phyloP scores from a whole-genome alignment of 2,888 invertebrate genomes.

The Hemaris fuciformis region DNA sequence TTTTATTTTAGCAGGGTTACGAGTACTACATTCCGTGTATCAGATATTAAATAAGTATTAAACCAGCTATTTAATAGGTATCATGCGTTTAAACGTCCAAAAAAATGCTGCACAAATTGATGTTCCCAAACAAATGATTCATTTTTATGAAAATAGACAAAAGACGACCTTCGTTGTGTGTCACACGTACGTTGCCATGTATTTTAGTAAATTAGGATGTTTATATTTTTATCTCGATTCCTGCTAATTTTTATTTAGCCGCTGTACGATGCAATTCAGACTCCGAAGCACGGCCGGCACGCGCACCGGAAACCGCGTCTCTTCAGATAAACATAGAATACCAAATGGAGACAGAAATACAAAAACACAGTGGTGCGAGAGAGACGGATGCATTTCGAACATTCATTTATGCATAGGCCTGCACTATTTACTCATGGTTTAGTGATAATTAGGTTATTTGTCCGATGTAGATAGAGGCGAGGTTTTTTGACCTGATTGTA shows the following conservation, averaged over 20 bases:
- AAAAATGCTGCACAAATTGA: too few species aligned
- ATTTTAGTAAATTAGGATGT: constrained; percentile 9
- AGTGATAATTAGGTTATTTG: constrained; percentile 50
- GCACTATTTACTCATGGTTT: constrained; percentile 42
- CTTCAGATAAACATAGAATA: constrained; percentile 68
- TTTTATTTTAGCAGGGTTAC: too few species aligned
- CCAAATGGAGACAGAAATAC: constrained; percentile 50
- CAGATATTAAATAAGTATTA: too few species aligned
- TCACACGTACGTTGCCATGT: background rate
- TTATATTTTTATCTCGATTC: constrained; percentile 7
- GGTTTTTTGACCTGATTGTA: constrained; percentile 24
- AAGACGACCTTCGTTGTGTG: background rate
- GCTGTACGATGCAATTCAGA: constrained; percentile 48
- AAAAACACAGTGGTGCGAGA: constrained; percentile 31
- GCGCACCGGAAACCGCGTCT: constrained; percentile 70
- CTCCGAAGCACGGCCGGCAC: constrained; percentile 43
- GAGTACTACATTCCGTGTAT: too few species aligned
- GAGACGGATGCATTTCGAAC: constrained; percentile 37
- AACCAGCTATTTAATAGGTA: too few species aligned
- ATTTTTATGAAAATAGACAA: background rate
- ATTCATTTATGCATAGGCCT: constrained; percentile 35
- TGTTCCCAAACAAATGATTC: too few species aligned
- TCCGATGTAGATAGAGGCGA: constrained; percentile 28
- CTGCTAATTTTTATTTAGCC: constrained; percentile 33
- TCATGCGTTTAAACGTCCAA: too few species aligned